These are phyloP conservation scores for Platygyra sinensis DNA, from an alignment of 64 coral and sea anemone genomes.

Conservation along the genomic window DNA sequence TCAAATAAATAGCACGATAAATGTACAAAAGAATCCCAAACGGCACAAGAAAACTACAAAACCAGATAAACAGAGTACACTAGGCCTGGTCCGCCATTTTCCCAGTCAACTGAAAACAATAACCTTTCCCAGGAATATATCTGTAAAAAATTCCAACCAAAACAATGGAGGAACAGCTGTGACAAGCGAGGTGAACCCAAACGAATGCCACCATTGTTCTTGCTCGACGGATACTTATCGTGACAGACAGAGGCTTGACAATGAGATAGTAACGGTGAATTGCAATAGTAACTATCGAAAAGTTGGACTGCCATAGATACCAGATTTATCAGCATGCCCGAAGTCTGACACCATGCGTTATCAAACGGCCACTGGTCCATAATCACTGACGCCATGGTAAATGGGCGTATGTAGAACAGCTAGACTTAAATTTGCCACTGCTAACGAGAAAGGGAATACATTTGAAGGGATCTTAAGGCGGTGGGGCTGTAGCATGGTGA, in stretches of 20 bases:
- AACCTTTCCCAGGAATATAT: conserved; percentile 77
- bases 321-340: conserved; percentile 66
- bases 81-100: conserved; percentile 55
- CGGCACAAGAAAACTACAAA: conserved; percentile 59
- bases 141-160: conserved; percentile 87
- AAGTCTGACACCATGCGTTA: conserved; percentile 48
- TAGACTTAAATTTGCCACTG: conserved; percentile 58
- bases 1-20: conserved; percentile 78
- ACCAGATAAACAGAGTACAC: conserved; percentile 73
- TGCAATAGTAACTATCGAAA: conserved; percentile 71
- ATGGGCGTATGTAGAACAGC: conserved; percentile 64
- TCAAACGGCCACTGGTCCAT: conserved; percentile 85
- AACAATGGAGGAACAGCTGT: conserved; percentile 65
- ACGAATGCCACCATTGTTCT: conserved; percentile 67
- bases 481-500: conserved; percentile 42
- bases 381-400: conserved; percentile 61
- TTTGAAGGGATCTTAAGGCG: conserved; percentile 71
- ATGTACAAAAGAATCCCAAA: conserved; percentile 67
- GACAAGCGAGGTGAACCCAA: conserved; percentile 73
- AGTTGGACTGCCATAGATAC: conserved; percentile 75
- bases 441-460: conserved; percentile 54
- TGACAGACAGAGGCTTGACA: conserved; percentile 70
- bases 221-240: conserved; percentile 61
- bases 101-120: conserved; percentile 81
- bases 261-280: conserved; percentile 89